Evolutionary conservation across 2,888 invertebrate genomes (phyloP).

Genomic region (Polyommatus icarus): DNA sequence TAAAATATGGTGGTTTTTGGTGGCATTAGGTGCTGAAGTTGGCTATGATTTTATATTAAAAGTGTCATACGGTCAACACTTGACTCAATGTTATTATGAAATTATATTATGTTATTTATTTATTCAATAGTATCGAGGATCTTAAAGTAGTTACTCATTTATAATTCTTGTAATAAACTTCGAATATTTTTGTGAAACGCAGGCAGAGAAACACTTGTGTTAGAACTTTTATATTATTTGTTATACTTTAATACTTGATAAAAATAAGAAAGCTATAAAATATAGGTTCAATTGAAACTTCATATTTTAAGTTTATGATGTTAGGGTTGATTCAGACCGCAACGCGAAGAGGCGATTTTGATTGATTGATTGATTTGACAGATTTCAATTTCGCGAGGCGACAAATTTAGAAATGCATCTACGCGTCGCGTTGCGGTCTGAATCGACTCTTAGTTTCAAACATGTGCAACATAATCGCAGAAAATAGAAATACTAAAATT

Average conservation of each 20-base stretch:
- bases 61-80: neutral
- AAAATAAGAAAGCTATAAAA: too few relatives aligned
- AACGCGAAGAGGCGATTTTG: too few relatives aligned
- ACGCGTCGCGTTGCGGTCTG: too few relatives aligned
- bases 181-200: neutral
- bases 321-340: neutral
- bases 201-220: neutral
- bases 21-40: slow-evolving; percentile 11
- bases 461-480: slow-evolving; percentile 23
- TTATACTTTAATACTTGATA: neutral
- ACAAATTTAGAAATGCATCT: too few relatives aligned
- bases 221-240: neutral
- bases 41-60: slow-evolving; percentile 13
- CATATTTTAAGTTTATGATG: neutral
- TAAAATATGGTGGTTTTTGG: slow-evolving; percentile 15
- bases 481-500: slow-evolving; percentile 30
- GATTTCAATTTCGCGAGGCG: too few relatives aligned
- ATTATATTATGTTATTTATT: neutral
- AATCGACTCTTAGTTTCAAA: neutral
- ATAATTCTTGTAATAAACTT: neutral
- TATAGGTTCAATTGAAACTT: neutral
- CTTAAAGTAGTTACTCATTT: neutral
- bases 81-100: neutral
- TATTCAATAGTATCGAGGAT: neutral
- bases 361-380: too few relatives aligned